Evolutionary conservation across 2,888 invertebrate species (phyloP), one percentile per base, ranked within the genome.

Genomic region (Leptinotarsa haldemani): DNA sequence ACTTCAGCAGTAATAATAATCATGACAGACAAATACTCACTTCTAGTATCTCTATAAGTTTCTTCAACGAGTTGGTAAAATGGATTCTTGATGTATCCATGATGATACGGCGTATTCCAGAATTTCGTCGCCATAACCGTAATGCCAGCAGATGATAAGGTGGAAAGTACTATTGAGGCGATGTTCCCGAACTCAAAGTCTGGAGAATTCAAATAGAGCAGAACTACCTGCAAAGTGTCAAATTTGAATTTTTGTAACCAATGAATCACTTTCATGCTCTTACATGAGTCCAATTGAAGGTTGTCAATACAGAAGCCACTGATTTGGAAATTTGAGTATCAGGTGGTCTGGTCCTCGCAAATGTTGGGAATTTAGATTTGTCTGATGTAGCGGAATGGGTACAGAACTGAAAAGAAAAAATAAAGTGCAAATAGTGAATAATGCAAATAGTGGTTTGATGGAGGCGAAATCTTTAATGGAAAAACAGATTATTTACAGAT

Each of bases 321-420:
- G 97, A 96, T 86, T 96, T 95, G 7, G 97, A 96, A 79, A 97
- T 97, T 88, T 97, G 97, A 70, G 95, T 96, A 86, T 96, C 97
- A 0, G 97, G 97, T 0, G 97, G 97, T 61, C 95, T 91, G 0
- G 97, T 97, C 79, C 97, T 90, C 0, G 95, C 96, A 86, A 98
- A 98, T 16, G 97, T 98, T 12, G 96, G 93, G 87, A 95, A 97
- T 84, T 94, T 91, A 22, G 89, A 89, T 87, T 97, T 97, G 88
- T 97, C 94, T 40, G 97, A 97, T 70, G 95, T 95, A 81, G 95
- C 95, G 74, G 94, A 93, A 86, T 96, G 94, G 2, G 96, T 94
- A 88, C 97, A 97, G 87, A 94, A 97, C 97, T 97, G 90, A 40
- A 89, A 89, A 83, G 79, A 83, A 83, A 80, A n/a, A 71, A 20